A percentile compares a stretch with the other conserved stretches of the same genome.
phyloP scores from a whole-genome alignment of 2,113 vertebrate species.

The Centropus bengalensis region DNA sequence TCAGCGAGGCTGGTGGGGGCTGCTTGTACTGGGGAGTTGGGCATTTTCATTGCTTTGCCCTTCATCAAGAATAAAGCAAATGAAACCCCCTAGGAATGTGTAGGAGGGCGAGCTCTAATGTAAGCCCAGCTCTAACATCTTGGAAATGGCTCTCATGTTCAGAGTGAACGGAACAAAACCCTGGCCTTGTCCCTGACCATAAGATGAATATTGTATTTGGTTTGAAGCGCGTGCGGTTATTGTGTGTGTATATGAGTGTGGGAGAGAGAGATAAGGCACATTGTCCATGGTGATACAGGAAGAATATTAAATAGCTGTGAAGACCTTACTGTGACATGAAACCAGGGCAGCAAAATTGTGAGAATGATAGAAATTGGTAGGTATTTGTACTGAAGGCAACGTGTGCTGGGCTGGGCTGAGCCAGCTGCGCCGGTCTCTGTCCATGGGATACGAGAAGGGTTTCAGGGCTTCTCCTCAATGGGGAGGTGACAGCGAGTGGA shows the following conservation, averaged over 20 bases:
- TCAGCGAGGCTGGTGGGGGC: not conserved
- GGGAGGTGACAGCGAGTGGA: not conserved
- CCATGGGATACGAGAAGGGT: not conserved
- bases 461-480: not conserved
- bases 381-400: accelerated
- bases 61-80: not conserved
- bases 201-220: not conserved
- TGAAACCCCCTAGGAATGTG: not conserved
- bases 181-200: not conserved
- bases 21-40: not conserved
- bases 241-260: not conserved
- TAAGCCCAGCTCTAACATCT: not conserved
- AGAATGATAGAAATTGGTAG: not conserved
- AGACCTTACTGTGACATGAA: not conserved
- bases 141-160: not conserved
- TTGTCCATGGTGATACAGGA: not conserved
- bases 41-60: not conserved
- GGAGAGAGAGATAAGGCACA: not conserved
- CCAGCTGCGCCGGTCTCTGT: not conserved
- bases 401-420: not conserved
- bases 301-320: not conserved
- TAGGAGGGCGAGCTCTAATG: not conserved
- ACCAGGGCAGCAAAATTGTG: not conserved
- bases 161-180: not conserved
- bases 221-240: not conserved